Conservation (phyloP, 2,888 invertebrate genomes). For the Cepaea hortensis region DNA sequence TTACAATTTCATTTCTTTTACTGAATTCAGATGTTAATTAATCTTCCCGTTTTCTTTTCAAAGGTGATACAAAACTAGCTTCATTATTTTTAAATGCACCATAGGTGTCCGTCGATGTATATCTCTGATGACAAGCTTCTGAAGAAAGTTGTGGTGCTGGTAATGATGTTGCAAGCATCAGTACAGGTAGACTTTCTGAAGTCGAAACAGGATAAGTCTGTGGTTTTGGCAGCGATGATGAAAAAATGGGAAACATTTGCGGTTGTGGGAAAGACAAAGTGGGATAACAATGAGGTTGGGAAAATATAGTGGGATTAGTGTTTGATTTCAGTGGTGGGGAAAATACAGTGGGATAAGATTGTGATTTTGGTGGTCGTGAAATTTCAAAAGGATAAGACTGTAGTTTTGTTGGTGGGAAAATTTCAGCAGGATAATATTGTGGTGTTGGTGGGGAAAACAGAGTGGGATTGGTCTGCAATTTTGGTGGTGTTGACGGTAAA, state of each 20-base stretch:
- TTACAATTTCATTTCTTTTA: too few species aligned
- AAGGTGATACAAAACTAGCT: constrained; percentile 12
- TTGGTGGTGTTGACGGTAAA: too few species aligned
- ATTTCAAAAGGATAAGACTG: too few species aligned
- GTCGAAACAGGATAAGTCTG: not conserved
- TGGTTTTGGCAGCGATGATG: not conserved
- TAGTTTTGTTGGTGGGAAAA: too few species aligned
- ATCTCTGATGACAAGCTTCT: too few species aligned
- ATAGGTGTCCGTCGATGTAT: not conserved
- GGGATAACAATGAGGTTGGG: not conserved
- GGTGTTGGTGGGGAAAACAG: too few species aligned
- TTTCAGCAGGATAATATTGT: too few species aligned
- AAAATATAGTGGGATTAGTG: too few species aligned
- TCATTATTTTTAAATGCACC: not conserved
- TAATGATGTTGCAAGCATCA: not conserved
- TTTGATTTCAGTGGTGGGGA: not conserved
- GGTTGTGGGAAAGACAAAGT: too few species aligned
- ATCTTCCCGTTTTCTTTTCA: constrained; percentile 31
- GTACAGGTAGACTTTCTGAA: not conserved
- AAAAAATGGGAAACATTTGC: not conserved
- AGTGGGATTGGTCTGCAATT: too few species aligned
- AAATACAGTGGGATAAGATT: too few species aligned
- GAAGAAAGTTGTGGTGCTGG: not conserved
- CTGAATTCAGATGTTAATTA: not conserved
- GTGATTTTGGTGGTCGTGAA: too few species aligned